Evolutionary conservation across 2,797 vertebrate species (phyloP), one percentile per base, ranked within the genome.

Genomic region (Vipera ursinii): DNA sequence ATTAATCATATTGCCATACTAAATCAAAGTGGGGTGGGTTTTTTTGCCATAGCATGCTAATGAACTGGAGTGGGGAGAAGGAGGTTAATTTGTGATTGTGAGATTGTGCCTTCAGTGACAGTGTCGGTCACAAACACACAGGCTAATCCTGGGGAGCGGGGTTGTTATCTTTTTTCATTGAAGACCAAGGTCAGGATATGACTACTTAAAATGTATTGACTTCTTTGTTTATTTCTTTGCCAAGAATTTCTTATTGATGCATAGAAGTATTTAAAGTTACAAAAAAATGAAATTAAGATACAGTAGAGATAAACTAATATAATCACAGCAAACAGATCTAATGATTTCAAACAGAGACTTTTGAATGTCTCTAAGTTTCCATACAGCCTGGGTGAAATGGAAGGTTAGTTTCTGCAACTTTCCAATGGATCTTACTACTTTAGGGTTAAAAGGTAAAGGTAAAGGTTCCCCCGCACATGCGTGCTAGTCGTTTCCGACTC

Each of bases 1-100:
- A 51, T 92, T 92, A 87, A 92, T 87, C 61, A 92, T 90, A 55
- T 87, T 92, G 89, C 89, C 89, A 87, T 69, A 73, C 28, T 51
- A 26, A 73, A 65, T 73, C 85, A 92, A 28, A 57, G 57, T 73
- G 61, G 53, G 17, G 6, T 44, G 4, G 4, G n/a, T 24, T 24
- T 17, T 87, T 90, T 90, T 90, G 82, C 85, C 13, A 32, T 73
- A 82, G 28, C 63, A 90, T 92, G 89, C 32, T 92, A 57, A 92
- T 90, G 55, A 87, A 87, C 61, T 53, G 44, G 32, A 17, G 38
- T 17, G 9, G 38, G 9, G 22, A 12, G 56, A 22, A 4, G 57
- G 63, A 90, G 86, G 38, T 92, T 51, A 87, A 90, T 87, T 90
- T 92, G 26, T 69, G 53, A 57, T 26, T 69, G 44, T 59, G 55